Evolutionary conservation across 2,888 invertebrate species (phyloP), one percentile per base, ranked within the genome.

Genomic region (Conops quadrifasciatus): DNA sequence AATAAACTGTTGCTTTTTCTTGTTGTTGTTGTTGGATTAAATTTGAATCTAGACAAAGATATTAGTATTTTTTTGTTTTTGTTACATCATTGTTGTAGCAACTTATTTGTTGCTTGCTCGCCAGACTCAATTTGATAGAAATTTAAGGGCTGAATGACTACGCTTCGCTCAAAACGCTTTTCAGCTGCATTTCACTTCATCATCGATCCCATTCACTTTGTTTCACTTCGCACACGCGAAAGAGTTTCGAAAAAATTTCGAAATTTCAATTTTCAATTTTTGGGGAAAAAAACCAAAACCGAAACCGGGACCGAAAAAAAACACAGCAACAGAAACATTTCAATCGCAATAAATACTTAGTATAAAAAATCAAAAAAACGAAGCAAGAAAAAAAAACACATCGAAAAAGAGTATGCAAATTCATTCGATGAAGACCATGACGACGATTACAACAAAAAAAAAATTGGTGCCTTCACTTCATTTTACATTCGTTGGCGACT

Each of bases 101-200:
- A n/a, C n/a, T n/a, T n/a, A n/a, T n/a, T n/a, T n/a, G n/a, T n/a
- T n/a, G n/a, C n/a, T n/a, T n/a, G n/a, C n/a, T n/a, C n/a, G n/a
- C n/a, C 24, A 64, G n/a, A n/a, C n/a, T n/a, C n/a, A n/a, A n/a
- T n/a, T n/a, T n/a, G n/a, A n/a, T n/a, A n/a, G n/a, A n/a, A 56
- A 66, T 66, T 66, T 66, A 66, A 53, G 56, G 66, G 66, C 66
- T 66, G 53, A 66, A 36, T 66, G 28, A 43, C 21, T 30, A n/a
- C 13, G 19, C 36, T 28, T 19, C 16, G 19, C 3, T 36, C 30
- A 36, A 36, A 30, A 1, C 7, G 30, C 5, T 11, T 26, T 19
- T n/a, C 19, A 19, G 24, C 36, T 43, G 36, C 47, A 63, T 19
- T 63, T 26, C 9, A 47, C 36, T 7, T 36, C 36, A 36, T 36